phyloP scores from a whole-genome alignment of 2,113 vertebrate species.

The Lepus europaeus region DNA sequence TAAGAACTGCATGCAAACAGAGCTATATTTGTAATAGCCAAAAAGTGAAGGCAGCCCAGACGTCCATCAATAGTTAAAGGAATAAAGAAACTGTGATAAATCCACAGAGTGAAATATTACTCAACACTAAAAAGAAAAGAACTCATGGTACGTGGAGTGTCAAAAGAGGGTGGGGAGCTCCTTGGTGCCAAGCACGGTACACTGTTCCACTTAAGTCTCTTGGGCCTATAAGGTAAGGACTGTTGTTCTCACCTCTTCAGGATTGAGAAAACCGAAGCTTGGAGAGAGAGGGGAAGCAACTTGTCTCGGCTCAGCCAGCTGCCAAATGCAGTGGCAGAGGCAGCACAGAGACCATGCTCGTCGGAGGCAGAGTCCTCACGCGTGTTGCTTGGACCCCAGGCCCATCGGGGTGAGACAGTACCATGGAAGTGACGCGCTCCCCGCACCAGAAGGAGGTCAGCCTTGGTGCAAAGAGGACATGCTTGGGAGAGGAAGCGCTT shows the following conservation, averaged over 20 bases:
- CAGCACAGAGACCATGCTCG: neutral
- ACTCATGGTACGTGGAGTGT: neutral
- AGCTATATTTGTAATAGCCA: neutral
- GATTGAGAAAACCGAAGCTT: conserved; percentile 4
- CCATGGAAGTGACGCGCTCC: neutral
- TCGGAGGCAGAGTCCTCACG: neutral
- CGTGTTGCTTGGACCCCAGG: neutral
- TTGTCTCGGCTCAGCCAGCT: neutral
- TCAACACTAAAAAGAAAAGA: neutral
- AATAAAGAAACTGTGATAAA: neutral
- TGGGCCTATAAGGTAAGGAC: neutral
- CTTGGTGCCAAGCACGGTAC: neutral
- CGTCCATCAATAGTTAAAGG: neutral
- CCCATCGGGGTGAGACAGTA: neutral
- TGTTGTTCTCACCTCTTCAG: neutral
- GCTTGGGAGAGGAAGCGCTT: neutral
- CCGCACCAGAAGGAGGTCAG: neutral
- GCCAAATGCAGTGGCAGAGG: neutral
- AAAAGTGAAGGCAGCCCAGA: neutral
- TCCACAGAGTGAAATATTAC: neutral
- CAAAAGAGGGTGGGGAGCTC: neutral
- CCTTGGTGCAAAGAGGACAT: neutral
- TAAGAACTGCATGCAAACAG: neutral
- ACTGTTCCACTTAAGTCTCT: neutral
- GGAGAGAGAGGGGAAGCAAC: neutral